Evolutionary conservation across 2,113 vertebrate species (phyloP).

Genomic region (Hoplias malabaricus): DNA sequence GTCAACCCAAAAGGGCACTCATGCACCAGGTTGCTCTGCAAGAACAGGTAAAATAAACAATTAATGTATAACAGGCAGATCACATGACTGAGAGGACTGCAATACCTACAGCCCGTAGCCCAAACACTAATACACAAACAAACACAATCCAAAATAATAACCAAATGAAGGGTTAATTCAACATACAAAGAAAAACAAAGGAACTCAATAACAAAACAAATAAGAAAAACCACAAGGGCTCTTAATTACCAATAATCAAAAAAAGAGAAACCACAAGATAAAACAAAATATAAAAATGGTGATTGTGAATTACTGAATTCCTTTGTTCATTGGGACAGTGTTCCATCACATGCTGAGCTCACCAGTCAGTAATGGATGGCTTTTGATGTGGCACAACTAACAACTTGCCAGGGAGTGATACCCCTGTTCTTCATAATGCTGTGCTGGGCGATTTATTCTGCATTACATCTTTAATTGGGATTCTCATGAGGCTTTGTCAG

Average conservation of each 20-base stretch:
- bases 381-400: constrained; percentile 9
- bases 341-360: constrained; percentile 29
- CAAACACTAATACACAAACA: not conserved
- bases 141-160: too few relatives aligned
- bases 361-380: not conserved
- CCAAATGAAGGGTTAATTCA: too few relatives aligned
- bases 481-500: constrained; percentile 63
- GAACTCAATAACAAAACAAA: not conserved
- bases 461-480: constrained; percentile 72
- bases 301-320: not conserved
- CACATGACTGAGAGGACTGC: too few relatives aligned
- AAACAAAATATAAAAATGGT: not conserved
- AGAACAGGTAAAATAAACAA: too few relatives aligned
- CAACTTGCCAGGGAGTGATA: constrained; percentile 55
- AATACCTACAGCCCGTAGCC: too few relatives aligned
- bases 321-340: constrained; percentile 38
- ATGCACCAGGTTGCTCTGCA: too few relatives aligned
- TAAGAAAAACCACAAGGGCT: not conserved
- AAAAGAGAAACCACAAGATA: not conserved
- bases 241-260: not conserved
- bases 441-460: constrained; percentile 58
- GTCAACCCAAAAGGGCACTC: too few relatives aligned
- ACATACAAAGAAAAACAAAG: not conserved
- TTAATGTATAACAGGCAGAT: too few relatives aligned
- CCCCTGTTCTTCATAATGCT: constrained; percentile 56